These are phyloP conservation scores for Polypedilum pembai DNA, from an alignment of 1,140 invertebrate genomes.

Conservation along the genomic window DNA sequence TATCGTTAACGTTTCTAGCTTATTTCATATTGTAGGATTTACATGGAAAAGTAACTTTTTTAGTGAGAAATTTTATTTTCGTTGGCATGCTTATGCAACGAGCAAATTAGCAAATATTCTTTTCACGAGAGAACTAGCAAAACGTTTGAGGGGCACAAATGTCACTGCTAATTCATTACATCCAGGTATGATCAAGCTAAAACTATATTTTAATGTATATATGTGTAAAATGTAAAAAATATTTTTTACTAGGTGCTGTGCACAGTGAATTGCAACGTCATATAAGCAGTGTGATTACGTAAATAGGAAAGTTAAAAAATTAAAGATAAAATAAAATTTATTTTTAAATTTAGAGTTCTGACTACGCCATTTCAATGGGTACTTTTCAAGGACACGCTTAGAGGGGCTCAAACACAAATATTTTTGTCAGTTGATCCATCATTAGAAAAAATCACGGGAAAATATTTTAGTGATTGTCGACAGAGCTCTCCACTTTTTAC, in stretches of 20 bases:
- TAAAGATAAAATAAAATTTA: constrained; percentile 50
- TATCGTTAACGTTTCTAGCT: constrained; percentile 65
- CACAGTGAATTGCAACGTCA: not conserved
- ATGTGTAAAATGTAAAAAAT: not conserved
- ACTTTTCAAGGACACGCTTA: constrained; percentile 53
- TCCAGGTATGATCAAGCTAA: constrained; percentile 69
- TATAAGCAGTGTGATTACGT: not conserved
- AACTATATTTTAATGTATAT: not conserved
- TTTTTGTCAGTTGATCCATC: constrained; percentile 65
- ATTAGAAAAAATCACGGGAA: constrained; percentile 59
- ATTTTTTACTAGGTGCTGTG: not conserved
- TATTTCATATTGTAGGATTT: constrained; percentile 55
- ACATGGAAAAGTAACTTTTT: constrained; percentile 66
- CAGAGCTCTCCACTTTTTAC: constrained; percentile 30
- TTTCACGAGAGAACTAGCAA: constrained; percentile 58
- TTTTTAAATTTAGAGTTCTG: constrained; percentile 40
- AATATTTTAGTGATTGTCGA: constrained; percentile 50
- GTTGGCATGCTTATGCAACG: constrained; percentile 55
- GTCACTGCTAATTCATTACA: constrained; percentile 63
- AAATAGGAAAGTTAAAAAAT: constrained; percentile 30
- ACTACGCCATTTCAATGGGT: constrained; percentile 36
- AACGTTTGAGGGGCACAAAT: constrained; percentile 49
- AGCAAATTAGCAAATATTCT: constrained; percentile 71
- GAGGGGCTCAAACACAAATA: constrained; percentile 73
- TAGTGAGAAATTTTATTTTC: constrained; percentile 52